Evolutionary conservation across 2,113 vertebrate species (phyloP).

Genomic region (Rhagologus leucostigma): DNA sequence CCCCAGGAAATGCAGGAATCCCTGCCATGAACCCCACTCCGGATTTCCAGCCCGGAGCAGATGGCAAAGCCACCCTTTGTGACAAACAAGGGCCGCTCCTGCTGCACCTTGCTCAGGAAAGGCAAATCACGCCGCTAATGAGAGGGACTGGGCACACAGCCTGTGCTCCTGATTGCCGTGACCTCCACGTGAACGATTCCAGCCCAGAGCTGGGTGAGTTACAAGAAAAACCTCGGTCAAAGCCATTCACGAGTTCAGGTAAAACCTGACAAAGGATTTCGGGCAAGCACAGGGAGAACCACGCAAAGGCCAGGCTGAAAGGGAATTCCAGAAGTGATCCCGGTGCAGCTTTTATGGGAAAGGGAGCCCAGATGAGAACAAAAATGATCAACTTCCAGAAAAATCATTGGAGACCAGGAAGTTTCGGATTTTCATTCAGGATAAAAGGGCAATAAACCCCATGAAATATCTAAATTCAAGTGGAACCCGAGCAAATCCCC

Average conservation of each 20-base stretch:
- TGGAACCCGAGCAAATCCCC: neutral
- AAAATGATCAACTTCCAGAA: neutral
- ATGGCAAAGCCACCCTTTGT: neutral
- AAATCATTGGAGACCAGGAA: neutral
- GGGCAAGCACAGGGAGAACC: rapidly evolving
- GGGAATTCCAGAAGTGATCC: neutral
- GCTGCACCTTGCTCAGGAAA: neutral
- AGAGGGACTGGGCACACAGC: neutral
- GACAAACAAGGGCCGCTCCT: neutral
- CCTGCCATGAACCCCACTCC: neutral
- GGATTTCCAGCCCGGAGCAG: neutral
- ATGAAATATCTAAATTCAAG: neutral
- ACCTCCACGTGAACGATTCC: neutral
- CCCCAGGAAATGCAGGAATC: constrained; percentile 18
- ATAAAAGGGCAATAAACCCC: neutral
- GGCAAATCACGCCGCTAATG: neutral
- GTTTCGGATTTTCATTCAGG: neutral
- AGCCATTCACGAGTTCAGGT: neutral
- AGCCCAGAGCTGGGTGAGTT: neutral
- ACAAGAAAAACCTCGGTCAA: neutral
- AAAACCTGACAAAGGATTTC: neutral
- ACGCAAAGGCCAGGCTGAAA: neutral
- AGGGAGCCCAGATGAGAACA: neutral
- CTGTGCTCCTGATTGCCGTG: neutral
- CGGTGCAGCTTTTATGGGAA: neutral